Evolutionary conservation across 2,888 invertebrate genomes (phyloP).

Genomic region (Ectropis crepuscularia): DNA sequence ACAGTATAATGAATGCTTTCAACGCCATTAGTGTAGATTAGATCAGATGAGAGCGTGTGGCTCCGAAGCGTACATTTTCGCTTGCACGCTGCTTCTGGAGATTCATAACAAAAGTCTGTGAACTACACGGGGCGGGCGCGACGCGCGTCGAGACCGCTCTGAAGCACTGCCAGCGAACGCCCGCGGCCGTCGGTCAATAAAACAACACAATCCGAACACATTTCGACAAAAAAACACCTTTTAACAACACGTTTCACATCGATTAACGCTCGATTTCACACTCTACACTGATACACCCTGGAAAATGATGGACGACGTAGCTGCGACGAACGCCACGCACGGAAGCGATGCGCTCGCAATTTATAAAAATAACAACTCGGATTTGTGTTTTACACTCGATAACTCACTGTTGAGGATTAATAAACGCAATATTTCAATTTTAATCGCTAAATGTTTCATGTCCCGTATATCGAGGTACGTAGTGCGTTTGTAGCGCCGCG

Average conservation of each 20-base stretch:
- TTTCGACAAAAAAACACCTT: conserved; percentile 26
- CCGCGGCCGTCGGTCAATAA: conserved; percentile 60
- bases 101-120: conserved; percentile 65
- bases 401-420: conserved; percentile 45
- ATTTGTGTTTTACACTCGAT: conserved; percentile 29
- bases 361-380: conserved; percentile 26
- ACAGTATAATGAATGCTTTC: conserved; percentile 58
- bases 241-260: conserved; percentile 30
- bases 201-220: conserved; percentile 42
- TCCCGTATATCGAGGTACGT: conserved; percentile 69
- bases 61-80: conserved; percentile 57
- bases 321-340: conserved; percentile 2
- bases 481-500: conserved; percentile 71
- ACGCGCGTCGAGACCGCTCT: conserved; percentile 45
- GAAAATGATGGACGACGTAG: conserved; percentile 58
- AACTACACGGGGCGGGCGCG: conserved; percentile 58
- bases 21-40: conserved; percentile 74
- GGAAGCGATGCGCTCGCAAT: conserved; percentile 5
- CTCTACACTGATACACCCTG: conserved; percentile 46
- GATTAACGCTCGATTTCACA: conserved; percentile 32
- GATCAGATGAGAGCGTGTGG: conserved; percentile 58
- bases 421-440: conserved; percentile 66
- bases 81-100: conserved; percentile 47
- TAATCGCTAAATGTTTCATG: conserved; percentile 65
- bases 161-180: conserved; percentile 60